Base-by-base conservation (phyloP, 1,140 invertebrate genomes). In the Ceratitis capitata region DNA sequence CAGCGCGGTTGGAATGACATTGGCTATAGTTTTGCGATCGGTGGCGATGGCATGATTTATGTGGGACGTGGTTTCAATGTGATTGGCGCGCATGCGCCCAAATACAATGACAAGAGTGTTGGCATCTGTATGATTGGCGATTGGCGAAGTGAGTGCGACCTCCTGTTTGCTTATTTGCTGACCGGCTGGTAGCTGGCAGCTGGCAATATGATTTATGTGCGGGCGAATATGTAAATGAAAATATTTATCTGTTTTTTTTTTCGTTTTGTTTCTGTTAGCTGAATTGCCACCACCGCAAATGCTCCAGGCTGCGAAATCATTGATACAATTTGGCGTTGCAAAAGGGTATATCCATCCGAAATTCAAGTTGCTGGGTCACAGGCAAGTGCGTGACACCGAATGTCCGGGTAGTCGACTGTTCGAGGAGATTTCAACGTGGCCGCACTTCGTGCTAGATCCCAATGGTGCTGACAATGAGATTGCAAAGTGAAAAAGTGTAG, bases 11-110 rank as follows among this genome's bases (percentile, higher is more conserved):
- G 95, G 95, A 93, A 92, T 88, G 96, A 97, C 88, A 96, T 94
- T 88, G 92, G 96, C 92, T 94, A 97, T 93, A 97, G 95, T 90
- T 98, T 97, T 90, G 93, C 95, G 19, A 93, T 97, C 9, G 97
- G 96, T 2, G 95, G 95, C 19, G 96, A 97, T 85, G 96, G 96
- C 2, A 92, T 93, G 14, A 94, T 94, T 9, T 97, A 97, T 88
- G 94, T 95, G 86, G 97, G 96, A 1, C 93, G 96, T 42, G 96
- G 96, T 1, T 98, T 96, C 95, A 93, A 94, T 32, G 92, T 89
- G 3, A 90, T 95, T 0, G 96, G 96, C 4, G 95, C 95, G 0
- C 96, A 97, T 88, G 94, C 96, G 0, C 94, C 93, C 2, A 91
- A 90, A 26, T 96, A 95, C 88, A 97, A 97, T 91, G 92, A 89